phyloP scores from a whole-genome alignment of 2,888 invertebrate genomes.

The Lithophane ornitopus region DNA sequence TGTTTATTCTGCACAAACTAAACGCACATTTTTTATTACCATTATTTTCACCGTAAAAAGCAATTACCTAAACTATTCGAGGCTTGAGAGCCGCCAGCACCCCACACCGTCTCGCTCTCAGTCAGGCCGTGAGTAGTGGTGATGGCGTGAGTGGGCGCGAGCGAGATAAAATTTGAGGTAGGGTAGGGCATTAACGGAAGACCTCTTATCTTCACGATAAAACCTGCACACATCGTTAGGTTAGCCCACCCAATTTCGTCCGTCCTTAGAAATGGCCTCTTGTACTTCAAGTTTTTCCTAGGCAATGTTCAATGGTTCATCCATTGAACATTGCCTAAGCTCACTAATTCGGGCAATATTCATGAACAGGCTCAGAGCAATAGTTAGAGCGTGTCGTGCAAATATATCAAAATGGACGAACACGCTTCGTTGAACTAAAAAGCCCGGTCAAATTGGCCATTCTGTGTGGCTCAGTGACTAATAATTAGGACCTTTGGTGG shows the following conservation, averaged over 20 bases:
- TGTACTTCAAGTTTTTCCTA: conserved; percentile 30
- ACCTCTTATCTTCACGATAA: conserved; percentile 13
- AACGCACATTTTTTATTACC: too few relatives aligned
- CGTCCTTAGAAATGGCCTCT: conserved; percentile 25
- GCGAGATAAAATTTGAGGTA: too few relatives aligned
- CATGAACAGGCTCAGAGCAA: conserved; percentile 44
- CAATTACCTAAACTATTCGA: too few relatives aligned
- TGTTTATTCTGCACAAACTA: too few relatives aligned
- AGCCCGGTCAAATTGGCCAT: neutral
- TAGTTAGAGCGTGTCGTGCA: conserved; percentile 36
- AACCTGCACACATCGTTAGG: conserved; percentile 36
- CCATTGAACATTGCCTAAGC: conserved; percentile 27
- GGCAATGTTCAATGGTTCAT: too few relatives aligned
- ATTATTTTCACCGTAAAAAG: too few relatives aligned
- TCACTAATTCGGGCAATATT: conserved; percentile 55
- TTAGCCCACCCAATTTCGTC: conserved; percentile 36
- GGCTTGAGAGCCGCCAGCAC: too few relatives aligned
- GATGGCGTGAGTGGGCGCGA: too few relatives aligned
- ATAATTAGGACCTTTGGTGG: neutral
- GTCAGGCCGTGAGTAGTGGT: too few relatives aligned
- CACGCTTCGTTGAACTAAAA: conserved; percentile 36
- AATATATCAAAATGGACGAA: conserved; percentile 53
- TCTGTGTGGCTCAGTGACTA: neutral
- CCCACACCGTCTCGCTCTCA: too few relatives aligned
- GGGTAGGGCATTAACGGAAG: too few relatives aligned